Percentiles rank a stretch among this genome's conserved stretches.
These are phyloP conservation scores for Gymnoscelis rufifasciata DNA, from an alignment of 2,888 invertebrate species.

Conservation along the genomic window DNA sequence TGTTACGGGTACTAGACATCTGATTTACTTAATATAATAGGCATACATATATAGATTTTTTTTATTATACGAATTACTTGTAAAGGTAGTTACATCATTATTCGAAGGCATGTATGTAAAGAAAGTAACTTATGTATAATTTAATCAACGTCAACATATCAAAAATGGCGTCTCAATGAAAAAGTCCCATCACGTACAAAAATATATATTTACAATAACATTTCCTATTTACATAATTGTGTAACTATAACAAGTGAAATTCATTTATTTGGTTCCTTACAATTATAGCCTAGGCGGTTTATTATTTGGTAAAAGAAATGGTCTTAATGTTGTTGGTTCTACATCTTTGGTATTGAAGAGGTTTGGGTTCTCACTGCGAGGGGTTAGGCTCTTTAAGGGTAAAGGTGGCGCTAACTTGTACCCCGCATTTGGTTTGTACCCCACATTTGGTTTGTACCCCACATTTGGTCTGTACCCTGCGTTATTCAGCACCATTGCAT, in stretches of 20 bases:
- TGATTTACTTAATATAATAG: too few relatives aligned
- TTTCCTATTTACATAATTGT: constrained; percentile 44
- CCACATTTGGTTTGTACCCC: constrained; percentile 37
- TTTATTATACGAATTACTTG: too few relatives aligned
- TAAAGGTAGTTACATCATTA: too few relatives aligned
- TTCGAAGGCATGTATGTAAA: too few relatives aligned
- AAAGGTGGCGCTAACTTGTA: constrained; percentile 37
- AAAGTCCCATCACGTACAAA: constrained; percentile 14
- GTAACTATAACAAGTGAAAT: constrained; percentile 51
- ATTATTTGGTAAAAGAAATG: constrained; percentile 46
- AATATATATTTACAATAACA: constrained; percentile 27
- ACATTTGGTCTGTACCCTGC: constrained; percentile 3
- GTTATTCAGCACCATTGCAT: too few relatives aligned
- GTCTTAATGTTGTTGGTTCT: constrained; percentile 58
- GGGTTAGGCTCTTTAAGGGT: constrained; percentile 17
- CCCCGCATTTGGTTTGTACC: constrained; percentile 4
- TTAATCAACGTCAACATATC: not conserved
- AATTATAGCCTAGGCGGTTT: constrained; percentile 54
- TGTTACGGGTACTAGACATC: too few relatives aligned
- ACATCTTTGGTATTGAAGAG: constrained; percentile 43
- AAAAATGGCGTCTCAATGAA: not conserved
- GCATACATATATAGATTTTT: too few relatives aligned
- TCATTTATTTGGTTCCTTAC: constrained; percentile 15
- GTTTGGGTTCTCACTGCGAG: constrained; percentile 37
- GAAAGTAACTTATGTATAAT: too few relatives aligned